These are phyloP conservation scores for Nyleta sp. DNA, from an alignment of 2,888 invertebrate species.

Conservation along the genomic window DNA sequence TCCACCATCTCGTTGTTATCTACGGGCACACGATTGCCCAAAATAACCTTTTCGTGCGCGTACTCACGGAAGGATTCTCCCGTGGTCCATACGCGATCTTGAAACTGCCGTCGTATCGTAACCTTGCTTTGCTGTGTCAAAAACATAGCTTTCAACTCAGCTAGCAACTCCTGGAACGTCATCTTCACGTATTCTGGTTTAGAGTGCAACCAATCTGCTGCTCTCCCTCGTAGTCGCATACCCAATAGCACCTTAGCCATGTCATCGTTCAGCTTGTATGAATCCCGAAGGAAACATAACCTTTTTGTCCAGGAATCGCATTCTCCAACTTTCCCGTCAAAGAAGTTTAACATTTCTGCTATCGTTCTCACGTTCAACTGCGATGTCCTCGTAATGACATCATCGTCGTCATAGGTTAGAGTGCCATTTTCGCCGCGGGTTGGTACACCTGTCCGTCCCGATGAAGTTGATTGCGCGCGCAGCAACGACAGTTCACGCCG, in stretches of 20 bases:
- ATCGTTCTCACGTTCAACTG: no score
- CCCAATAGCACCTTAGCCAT: not conserved
- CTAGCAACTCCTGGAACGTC: not conserved
- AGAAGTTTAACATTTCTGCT: no score
- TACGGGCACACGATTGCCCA: not conserved
- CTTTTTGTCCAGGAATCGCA: no score
- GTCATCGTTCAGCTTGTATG: not conserved
- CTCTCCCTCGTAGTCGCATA: not conserved
- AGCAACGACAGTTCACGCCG: no score
- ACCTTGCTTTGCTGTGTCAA: no score
- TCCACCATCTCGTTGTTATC: not conserved
- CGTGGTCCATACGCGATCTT: not conserved
- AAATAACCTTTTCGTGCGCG: not conserved
- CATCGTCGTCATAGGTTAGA: no score
- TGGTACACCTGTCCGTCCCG: no score
- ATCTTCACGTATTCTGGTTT: not conserved
- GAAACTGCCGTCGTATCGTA: not conserved
- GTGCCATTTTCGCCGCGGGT: no score
- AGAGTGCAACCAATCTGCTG: not conserved
- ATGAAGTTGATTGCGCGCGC: no score
- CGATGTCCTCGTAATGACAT: no score
- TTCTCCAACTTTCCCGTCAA: no score
- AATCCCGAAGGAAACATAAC: no score
- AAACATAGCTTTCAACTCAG: not conserved
- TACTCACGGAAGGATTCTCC: not conserved